These are phyloP conservation scores for Pitta sordida DNA, from an alignment of 2,113 vertebrate species.

Conservation along the genomic window DNA sequence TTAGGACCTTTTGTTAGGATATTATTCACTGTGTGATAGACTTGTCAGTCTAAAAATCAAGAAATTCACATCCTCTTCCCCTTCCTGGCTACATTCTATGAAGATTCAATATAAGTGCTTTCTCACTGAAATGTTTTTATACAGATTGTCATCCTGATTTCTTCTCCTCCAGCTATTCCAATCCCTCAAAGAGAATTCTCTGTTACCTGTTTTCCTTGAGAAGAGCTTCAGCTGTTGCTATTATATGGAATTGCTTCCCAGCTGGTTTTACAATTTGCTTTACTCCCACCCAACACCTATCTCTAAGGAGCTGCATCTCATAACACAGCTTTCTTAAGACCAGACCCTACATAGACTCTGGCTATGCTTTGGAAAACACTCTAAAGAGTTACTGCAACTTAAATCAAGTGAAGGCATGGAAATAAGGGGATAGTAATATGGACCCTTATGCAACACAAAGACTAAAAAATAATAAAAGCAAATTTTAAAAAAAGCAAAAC, in stretches of 20 bases:
- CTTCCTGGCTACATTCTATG: not conserved
- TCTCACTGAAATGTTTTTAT: not conserved
- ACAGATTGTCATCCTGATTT: not conserved
- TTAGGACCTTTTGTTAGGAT: not conserved
- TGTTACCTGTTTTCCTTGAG: not conserved
- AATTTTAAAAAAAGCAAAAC: not conserved
- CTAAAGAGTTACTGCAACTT: not conserved
- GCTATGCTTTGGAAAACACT: not conserved
- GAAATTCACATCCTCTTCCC: not conserved
- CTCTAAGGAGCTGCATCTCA: not conserved
- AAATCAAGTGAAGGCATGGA: not conserved
- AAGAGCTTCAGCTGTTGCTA: not conserved
- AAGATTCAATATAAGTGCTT: not conserved
- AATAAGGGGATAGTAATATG: not conserved
- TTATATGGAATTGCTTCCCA: not conserved
- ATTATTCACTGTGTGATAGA: not conserved
- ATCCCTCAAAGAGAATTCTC: not conserved
- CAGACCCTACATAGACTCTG: not conserved
- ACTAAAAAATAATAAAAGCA: not conserved
- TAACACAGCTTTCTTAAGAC: not conserved
- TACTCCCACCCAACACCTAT: not conserved
- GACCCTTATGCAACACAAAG: not conserved
- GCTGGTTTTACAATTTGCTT: not conserved
- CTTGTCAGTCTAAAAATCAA: not conserved
- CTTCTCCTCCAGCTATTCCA: not conserved